Evolutionary conservation across 1,140 invertebrate genomes (phyloP).

Genomic region (Manduca sexta): DNA sequence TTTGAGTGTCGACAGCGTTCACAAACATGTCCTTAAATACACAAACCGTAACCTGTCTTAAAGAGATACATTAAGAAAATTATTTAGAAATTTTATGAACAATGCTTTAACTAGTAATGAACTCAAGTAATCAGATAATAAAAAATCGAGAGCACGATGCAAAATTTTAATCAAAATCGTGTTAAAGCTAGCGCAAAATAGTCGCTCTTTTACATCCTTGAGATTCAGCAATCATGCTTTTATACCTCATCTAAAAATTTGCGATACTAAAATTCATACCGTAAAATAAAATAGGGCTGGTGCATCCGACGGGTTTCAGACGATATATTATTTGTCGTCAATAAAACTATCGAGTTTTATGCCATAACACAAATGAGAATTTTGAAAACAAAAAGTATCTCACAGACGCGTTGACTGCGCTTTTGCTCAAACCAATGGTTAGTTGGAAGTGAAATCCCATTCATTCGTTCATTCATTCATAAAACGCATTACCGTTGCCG

Average conservation of each 20-base stretch:
- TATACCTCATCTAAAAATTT: no score
- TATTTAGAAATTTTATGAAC: not conserved
- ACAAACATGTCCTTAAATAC: constrained; percentile 24
- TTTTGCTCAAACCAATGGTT: constrained; percentile 49
- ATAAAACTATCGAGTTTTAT: no score
- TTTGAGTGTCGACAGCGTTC: constrained; percentile 48
- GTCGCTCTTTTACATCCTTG: not conserved
- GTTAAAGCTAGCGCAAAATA: not conserved
- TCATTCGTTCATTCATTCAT: constrained; percentile 63
- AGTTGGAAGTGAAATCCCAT: constrained; percentile 56
- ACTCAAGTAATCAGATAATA: constrained; percentile 3
- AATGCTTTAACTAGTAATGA: not conserved
- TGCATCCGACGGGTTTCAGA: no score
- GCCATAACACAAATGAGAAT: not conserved
- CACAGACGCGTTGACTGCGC: constrained; percentile 22
- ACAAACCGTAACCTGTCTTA: not conserved
- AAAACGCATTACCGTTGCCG: constrained; percentile 53
- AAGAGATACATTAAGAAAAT: not conserved
- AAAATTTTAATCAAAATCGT: constrained; percentile 7
- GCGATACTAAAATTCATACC: no score
- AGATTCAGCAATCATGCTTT: not conserved
- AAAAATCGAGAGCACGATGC: constrained; percentile 7
- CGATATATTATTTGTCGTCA: no score
- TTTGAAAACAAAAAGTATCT: constrained; percentile 20
- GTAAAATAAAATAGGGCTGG: no score